A percentile compares a stretch with the other conserved stretches of the same genome.
phyloP scores from a whole-genome alignment of 2,888 invertebrate genomes.

The Cantharis nigra region DNA sequence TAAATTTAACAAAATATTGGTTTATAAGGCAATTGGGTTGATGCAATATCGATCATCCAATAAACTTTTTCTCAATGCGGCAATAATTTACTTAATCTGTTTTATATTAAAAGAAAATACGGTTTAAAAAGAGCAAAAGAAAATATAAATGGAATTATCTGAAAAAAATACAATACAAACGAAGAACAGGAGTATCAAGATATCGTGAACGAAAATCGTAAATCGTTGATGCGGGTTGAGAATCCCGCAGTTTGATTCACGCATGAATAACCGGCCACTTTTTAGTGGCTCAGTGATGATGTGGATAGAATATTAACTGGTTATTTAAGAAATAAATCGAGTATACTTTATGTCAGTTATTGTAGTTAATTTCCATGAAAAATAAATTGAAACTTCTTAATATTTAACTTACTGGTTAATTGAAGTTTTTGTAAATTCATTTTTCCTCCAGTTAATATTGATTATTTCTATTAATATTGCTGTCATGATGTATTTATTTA shows the following conservation, averaged over 20 bases:
- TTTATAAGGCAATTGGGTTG: too few species aligned
- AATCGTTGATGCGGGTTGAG: conserved; percentile 39
- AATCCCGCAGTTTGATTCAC: conserved; percentile 39
- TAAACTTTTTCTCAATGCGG: neutral
- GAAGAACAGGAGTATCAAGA: conserved; percentile 42
- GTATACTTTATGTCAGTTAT: conserved; percentile 26
- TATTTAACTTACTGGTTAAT: conserved; percentile 1
- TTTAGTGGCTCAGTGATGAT: conserved; percentile 34
- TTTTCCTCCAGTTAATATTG: neutral
- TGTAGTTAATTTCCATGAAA: conserved; percentile 25
- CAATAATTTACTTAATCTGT: neutral
- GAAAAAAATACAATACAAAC: neutral
- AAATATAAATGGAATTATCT: neutral
- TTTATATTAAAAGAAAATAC: neutral
- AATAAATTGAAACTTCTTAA: conserved; percentile 12
- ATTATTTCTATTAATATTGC: neutral
- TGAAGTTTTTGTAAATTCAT: neutral
- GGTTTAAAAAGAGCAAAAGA: neutral
- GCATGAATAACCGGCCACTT: conserved; percentile 40
- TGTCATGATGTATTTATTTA: neutral
- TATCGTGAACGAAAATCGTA: conserved; percentile 49
- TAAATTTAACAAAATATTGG: too few species aligned
- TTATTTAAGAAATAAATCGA: conserved; percentile 30
- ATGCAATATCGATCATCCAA: neutral
- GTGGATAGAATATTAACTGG: conserved; percentile 34